phyloP scores from a whole-genome alignment of 2,797 vertebrate species.

The Megaceryle alcyon region DNA sequence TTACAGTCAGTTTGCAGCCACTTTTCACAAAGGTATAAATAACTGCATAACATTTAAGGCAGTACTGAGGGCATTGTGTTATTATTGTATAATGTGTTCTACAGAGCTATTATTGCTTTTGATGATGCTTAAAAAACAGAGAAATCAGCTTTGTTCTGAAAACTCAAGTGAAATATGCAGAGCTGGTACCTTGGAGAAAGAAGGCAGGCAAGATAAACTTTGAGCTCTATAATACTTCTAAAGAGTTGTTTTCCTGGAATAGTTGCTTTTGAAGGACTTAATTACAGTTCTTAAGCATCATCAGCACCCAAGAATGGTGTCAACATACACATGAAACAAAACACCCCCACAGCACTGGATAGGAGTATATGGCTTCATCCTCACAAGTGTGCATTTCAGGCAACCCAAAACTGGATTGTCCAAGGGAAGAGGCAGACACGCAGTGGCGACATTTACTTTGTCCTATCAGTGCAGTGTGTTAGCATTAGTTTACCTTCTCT shows the following conservation, averaged over 20 bases:
- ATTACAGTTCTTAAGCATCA: background rate
- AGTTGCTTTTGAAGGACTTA: background rate
- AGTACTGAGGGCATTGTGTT: background rate
- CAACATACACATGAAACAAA: background rate
- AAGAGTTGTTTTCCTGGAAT: background rate
- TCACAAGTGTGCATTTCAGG: background rate
- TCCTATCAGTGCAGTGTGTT: background rate
- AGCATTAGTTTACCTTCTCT: background rate
- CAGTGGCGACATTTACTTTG: background rate
- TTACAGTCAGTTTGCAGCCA: conserved; percentile 20
- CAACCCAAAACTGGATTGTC: background rate
- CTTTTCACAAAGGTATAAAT: conserved; percentile 1
- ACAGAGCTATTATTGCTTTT: background rate
- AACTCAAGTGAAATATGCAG: background rate
- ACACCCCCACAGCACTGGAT: background rate
- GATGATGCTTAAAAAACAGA: conserved; percentile 23
- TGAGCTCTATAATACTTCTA: background rate
- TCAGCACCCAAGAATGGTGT: background rate
- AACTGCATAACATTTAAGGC: background rate
- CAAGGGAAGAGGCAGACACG: background rate
- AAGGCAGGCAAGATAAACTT: background rate
- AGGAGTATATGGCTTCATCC: background rate
- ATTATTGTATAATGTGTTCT: background rate
- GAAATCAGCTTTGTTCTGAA: background rate
- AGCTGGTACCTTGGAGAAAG: background rate